Evolutionary conservation across 2,888 invertebrate species (phyloP).

Genomic region (Isotomurus palustris): DNA sequence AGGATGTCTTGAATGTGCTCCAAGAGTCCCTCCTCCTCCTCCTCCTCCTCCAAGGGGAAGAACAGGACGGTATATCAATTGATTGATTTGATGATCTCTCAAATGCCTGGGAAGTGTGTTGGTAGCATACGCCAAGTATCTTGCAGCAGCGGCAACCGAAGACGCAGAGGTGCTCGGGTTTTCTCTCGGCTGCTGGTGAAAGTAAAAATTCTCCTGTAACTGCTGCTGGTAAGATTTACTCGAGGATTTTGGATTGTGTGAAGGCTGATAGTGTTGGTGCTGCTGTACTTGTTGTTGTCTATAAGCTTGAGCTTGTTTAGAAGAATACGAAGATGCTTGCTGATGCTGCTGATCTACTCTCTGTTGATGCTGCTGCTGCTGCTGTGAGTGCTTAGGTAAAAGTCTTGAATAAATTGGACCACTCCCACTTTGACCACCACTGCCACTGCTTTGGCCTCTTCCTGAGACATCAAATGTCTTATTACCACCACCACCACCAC

Average conservation of each 20-base stretch:
- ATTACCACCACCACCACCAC: slow-evolving; percentile 22
- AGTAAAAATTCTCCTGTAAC: not conserved
- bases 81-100: slow-evolving; percentile 18
- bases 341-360: slow-evolving; percentile 7
- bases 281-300: slow-evolving; percentile 9
- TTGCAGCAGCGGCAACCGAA: slow-evolving; percentile 17
- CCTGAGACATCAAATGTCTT: slow-evolving; percentile 17
- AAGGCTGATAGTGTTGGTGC: slow-evolving; percentile 14
- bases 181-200: slow-evolving; percentile 9
- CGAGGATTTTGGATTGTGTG: not conserved
- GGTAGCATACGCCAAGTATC: slow-evolving; percentile 25
- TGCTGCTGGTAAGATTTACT: slow-evolving; percentile 1
- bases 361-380: not conserved
- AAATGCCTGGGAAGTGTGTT: slow-evolving; percentile 12
- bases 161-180: not conserved
- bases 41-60: slow-evolving; percentile 35
- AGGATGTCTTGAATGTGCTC: slow-evolving; percentile 22
- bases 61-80: slow-evolving; percentile 39
- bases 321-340: too few relatives aligned
- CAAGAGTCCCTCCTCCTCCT: too few relatives aligned
- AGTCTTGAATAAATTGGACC: slow-evolving; percentile 7
- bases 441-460: not conserved
- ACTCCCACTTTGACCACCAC: not conserved
- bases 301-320: too few relatives aligned
- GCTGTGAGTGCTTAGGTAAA: slow-evolving; percentile 1